A percentile compares a stretch with the other conserved stretches of the same genome.
These are phyloP conservation scores for Martes martes DNA, from an alignment of 2,113 vertebrate species.

Conservation along the genomic window DNA sequence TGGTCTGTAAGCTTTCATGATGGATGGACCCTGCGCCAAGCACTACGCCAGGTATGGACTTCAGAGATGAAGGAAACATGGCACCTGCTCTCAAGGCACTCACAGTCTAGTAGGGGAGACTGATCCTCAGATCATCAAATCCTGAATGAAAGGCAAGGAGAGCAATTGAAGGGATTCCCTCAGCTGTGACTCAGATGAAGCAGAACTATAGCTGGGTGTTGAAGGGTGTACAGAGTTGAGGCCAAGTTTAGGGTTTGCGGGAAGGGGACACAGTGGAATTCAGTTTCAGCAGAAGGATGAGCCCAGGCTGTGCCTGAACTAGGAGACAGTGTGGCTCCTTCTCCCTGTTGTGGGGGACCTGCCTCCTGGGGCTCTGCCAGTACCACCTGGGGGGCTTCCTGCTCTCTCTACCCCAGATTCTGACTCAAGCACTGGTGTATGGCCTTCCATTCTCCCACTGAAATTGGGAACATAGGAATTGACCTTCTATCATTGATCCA, in stretches of 20 bases:
- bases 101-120: accelerated
- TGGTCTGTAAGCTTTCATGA: accelerated
- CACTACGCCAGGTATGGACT: neutral
- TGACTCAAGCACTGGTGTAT: no score
- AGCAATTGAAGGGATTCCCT: neutral
- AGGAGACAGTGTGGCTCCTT: neutral
- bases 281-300: neutral
- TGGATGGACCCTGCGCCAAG: neutral
- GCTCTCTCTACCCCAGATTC: neutral
- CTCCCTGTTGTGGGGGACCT: accelerated
- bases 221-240: neutral
- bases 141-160: neutral
- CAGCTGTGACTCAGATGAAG: neutral
- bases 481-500: neutral
- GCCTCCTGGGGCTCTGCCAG: neutral
- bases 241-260: neutral
- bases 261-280: neutral
- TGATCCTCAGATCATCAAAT: neutral
- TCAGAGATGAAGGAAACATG: neutral
- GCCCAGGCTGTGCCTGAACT: neutral
- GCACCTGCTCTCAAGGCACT: neutral
- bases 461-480: neutral
- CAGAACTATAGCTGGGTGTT: neutral
- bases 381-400: neutral
- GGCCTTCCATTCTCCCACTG: neutral